These are phyloP conservation scores for Apis florea DNA, from an alignment of 1,140 invertebrate species.

Conservation along the genomic window DNA sequence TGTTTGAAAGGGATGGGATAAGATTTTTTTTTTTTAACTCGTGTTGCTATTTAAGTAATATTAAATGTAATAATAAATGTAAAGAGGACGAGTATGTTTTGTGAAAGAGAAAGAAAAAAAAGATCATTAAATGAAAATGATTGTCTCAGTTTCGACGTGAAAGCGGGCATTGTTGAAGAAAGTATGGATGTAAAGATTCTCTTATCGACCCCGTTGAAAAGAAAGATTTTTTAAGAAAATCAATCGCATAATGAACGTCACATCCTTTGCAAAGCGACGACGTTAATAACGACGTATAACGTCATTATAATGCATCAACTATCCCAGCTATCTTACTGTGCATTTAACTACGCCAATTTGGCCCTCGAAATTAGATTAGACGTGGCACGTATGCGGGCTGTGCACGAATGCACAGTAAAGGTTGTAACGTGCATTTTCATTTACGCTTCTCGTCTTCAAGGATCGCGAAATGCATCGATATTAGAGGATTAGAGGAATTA, in stretches of 20 bases:
- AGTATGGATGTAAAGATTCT: background rate
- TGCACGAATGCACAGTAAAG: background rate
- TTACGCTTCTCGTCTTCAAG: background rate
- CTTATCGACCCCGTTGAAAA: background rate
- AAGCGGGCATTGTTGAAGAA: too few relatives aligned
- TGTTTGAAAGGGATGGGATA: too few relatives aligned
- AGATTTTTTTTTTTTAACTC: too few relatives aligned
- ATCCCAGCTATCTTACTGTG: background rate
- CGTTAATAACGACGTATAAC: slow-evolving; percentile 21
- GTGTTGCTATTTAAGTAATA: too few relatives aligned
- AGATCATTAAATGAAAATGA: too few relatives aligned
- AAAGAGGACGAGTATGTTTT: too few relatives aligned
- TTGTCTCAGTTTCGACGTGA: too few relatives aligned
- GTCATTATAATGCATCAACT: slow-evolving; percentile 31
- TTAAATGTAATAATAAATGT: too few relatives aligned
- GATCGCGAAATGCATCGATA: background rate
- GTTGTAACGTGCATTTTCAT: background rate
- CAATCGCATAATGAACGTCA: background rate
- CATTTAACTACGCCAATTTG: slow-evolving; percentile 37
- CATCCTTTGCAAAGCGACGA: background rate
- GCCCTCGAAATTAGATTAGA: slow-evolving; percentile 31
- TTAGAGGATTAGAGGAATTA: background rate
- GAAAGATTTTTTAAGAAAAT: background rate
- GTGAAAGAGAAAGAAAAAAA: too few relatives aligned
- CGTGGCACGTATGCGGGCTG: background rate